Evolutionary conservation across 2,113 vertebrate species (phyloP).

Genomic region (Naja naja): DNA sequence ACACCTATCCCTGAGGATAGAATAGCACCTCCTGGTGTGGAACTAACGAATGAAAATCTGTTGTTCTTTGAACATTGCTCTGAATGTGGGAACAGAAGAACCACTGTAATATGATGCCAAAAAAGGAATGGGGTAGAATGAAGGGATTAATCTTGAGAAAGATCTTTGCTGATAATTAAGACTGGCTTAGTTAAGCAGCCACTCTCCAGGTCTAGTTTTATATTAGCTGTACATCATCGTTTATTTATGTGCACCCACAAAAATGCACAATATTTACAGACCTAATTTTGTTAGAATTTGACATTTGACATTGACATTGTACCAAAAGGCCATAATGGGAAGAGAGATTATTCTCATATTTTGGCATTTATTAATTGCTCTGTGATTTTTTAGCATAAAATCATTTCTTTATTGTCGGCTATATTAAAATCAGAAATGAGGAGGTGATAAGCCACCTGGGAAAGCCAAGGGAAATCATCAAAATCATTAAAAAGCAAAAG

Average conservation of each 20-base stretch:
- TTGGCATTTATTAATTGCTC: neutral
- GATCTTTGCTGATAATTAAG: neutral
- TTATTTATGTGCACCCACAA: neutral
- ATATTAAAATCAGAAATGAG: too few species aligned
- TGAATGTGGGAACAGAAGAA: neutral
- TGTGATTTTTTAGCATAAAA: neutral
- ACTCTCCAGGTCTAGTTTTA: neutral
- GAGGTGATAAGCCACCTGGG: too few species aligned
- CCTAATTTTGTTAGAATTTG: neutral
- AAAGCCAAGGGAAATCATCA: too few species aligned
- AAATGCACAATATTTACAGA: neutral
- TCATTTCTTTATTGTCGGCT: rapidly evolving
- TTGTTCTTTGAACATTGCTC: neutral
- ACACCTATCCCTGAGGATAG: neutral
- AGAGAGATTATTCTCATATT: neutral
- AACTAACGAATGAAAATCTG: neutral
- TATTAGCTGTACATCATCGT: neutral
- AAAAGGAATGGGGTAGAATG: neutral
- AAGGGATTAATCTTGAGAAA: neutral
- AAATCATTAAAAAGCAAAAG: too few species aligned
- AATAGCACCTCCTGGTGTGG: neutral
- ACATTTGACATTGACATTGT: neutral
- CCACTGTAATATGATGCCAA: neutral
- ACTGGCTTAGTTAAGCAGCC: neutral
- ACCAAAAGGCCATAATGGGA: neutral